Conservation (phyloP, 2,797 vertebrate species). For the Trachurus trachurus region DNA sequence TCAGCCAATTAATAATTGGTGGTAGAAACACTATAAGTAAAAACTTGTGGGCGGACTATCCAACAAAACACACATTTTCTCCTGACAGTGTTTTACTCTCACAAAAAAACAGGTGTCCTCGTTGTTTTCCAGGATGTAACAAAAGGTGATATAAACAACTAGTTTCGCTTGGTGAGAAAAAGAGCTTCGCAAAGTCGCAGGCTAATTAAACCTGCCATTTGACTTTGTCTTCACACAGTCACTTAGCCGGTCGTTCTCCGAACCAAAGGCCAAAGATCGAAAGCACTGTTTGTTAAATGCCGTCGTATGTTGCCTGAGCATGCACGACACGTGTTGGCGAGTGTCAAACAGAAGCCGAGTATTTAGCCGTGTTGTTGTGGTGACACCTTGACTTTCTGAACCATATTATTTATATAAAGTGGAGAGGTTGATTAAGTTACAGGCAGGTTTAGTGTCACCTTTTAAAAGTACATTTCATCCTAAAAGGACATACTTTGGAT, state of each 20-base stretch:
- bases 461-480: too few species aligned
- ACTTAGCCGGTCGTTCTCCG: neutral
- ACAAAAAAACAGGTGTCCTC: constrained; percentile 37
- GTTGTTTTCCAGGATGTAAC: constrained; percentile 34
- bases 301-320: neutral
- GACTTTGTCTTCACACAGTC: constrained; percentile 37
- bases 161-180: constrained; percentile 16
- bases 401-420: constrained; percentile 2
- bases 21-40: too few species aligned
- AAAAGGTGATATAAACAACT: constrained; percentile 8
- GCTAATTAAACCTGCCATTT: constrained; percentile 15
- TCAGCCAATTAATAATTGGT: too few species aligned
- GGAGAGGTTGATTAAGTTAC: neutral
- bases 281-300: neutral
- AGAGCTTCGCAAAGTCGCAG: neutral
- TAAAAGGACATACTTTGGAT: neutral
- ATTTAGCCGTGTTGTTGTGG: neutral
- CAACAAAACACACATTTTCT: neutral
- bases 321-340: neutral
- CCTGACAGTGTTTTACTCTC: constrained; percentile 12
- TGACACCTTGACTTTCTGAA: neutral
- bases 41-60: too few species aligned
- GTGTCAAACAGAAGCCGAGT: constrained; percentile 20
- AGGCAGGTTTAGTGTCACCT: constrained; percentile 17
- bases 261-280: neutral